phyloP scores from a whole-genome alignment of 2,888 invertebrate genomes.

The Eumerus sabulonum region DNA sequence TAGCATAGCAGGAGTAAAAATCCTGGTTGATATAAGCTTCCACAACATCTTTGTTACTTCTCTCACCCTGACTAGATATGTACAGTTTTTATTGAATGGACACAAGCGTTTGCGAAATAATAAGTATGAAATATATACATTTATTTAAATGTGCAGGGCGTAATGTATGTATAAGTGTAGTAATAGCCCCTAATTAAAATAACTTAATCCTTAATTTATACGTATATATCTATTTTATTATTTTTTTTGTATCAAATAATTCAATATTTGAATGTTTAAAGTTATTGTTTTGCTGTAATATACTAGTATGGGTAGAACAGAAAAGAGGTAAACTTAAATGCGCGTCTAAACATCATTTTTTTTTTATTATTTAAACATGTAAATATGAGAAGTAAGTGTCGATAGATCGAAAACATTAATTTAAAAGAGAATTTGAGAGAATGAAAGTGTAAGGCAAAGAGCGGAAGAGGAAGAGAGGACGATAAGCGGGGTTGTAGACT shows the following conservation, averaged over 20 bases:
- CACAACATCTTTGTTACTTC: too few species aligned
- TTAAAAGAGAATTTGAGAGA: slow-evolving; percentile 11
- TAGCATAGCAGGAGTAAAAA: slow-evolving; percentile 74
- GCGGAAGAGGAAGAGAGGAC: slow-evolving; percentile 32
- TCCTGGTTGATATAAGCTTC: too few species aligned
- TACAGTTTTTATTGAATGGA: too few species aligned
- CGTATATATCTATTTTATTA: too few species aligned
- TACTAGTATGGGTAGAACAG: slow-evolving; percentile 23
- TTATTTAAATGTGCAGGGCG: slow-evolving; percentile 50
- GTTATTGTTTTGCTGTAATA: slow-evolving; percentile 4
- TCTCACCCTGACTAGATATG: too few species aligned
- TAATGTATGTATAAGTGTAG: slow-evolving; percentile 33
- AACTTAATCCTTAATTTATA: slow-evolving; percentile 39
- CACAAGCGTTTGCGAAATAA: too few species aligned
- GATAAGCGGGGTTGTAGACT: too few species aligned
- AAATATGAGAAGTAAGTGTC: slow-evolving; percentile 18
- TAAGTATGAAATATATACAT: neutral
- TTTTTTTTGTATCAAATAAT: slow-evolving; percentile 35
- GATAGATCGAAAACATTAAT: slow-evolving; percentile 49
- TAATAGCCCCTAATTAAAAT: slow-evolving; percentile 42
- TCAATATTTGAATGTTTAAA: slow-evolving; percentile 23
- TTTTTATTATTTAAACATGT: slow-evolving; percentile 12
- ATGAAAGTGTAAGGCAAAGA: slow-evolving; percentile 40
- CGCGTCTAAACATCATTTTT: slow-evolving; percentile 36
- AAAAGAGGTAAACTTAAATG: neutral